Evolutionary conservation across 2,888 invertebrate genomes (phyloP).

Genomic region (Cyaniris semiargus): DNA sequence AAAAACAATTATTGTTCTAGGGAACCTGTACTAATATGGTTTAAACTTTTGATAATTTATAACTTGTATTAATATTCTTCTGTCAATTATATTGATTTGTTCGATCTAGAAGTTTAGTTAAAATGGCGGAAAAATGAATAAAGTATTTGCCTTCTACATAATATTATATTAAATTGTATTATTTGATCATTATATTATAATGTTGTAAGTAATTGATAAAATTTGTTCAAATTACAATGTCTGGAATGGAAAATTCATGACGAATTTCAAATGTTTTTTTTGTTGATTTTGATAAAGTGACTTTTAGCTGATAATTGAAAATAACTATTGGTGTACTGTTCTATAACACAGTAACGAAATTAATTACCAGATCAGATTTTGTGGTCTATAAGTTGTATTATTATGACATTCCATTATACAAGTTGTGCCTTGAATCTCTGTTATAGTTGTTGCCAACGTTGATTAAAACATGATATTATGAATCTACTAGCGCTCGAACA

Average conservation of each 20-base stretch:
- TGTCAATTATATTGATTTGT: background rate
- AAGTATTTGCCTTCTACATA: background rate
- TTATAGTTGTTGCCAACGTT: slow-evolving; percentile 37
- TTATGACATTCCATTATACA: slow-evolving; percentile 43
- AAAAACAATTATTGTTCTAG: too few relatives aligned
- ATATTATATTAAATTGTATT: background rate
- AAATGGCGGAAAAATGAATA: background rate
- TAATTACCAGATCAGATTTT: slow-evolving; percentile 11
- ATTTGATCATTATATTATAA: background rate
- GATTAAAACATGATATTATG: slow-evolving; percentile 10
- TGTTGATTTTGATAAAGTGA: background rate
- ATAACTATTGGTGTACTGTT: background rate
- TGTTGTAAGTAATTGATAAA: background rate
- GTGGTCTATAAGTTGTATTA: slow-evolving; percentile 31
- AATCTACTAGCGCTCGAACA: slow-evolving; percentile 32
- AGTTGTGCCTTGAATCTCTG: slow-evolving; percentile 48
- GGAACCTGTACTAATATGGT: too few relatives aligned
- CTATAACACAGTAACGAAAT: background rate
- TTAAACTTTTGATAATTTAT: background rate
- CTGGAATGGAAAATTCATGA: background rate
- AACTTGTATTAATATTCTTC: background rate
- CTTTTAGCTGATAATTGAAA: background rate
- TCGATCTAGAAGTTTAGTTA: background rate
- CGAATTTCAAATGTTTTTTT: background rate
- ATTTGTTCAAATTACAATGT: background rate